phyloP scores from a whole-genome alignment of 1,140 invertebrate genomes.

The Bursaphelenchus mucronatus region DNA sequence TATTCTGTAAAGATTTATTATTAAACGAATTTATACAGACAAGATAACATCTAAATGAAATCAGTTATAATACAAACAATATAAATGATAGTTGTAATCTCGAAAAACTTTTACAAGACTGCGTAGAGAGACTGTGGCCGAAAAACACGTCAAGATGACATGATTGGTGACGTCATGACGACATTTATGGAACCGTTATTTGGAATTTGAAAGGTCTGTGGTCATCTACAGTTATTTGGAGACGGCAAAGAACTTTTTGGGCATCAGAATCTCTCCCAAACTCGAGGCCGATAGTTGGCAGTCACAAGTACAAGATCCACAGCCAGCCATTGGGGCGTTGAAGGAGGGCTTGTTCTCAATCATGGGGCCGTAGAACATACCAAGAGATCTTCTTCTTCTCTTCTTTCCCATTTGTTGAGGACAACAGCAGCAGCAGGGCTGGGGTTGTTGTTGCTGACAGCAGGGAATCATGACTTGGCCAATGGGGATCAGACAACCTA shows the following conservation, averaged over 20 bases:
- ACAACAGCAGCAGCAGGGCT: constrained; percentile 20
- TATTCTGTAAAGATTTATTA: too few species aligned
- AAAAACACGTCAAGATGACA: too few species aligned
- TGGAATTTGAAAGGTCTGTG: too few species aligned
- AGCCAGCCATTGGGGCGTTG: neutral
- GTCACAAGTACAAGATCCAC: neutral
- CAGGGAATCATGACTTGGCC: constrained; percentile 21
- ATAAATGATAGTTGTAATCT: too few species aligned
- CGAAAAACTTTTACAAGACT: too few species aligned
- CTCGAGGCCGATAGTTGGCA: constrained; percentile 1
- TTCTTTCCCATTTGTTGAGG: constrained; percentile 2
- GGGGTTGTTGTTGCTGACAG: constrained; percentile 8
- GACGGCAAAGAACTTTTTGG: constrained; percentile 17
- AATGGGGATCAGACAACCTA: constrained; percentile 20
- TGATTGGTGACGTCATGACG: too few species aligned
- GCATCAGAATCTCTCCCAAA: constrained; percentile 2
- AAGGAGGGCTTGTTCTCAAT: neutral
- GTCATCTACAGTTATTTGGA: constrained; percentile 9
- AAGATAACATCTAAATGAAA: too few species aligned
- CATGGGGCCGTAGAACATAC: neutral
- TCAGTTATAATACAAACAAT: too few species aligned
- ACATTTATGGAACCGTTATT: too few species aligned
- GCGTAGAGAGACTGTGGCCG: too few species aligned
- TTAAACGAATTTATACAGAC: too few species aligned
- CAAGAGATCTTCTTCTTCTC: neutral